A percentile compares a stretch with the other conserved stretches of the same genome.
Evolutionary conservation across 2,797 vertebrate genomes (phyloP).

Genomic region (Neomorphus geoffroyi): DNA sequence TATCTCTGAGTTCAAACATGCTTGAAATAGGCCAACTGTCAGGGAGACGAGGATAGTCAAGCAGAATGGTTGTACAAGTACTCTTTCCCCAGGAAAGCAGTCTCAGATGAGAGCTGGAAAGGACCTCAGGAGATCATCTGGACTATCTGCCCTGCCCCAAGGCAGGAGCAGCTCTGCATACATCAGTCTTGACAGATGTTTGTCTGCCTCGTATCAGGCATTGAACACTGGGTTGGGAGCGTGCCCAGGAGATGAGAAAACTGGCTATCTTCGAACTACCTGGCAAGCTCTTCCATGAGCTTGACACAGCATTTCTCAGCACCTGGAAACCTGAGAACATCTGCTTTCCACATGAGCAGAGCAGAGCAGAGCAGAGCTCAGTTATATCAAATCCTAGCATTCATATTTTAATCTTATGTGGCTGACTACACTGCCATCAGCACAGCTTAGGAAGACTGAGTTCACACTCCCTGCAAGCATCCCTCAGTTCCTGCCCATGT

Average conservation of each 20-base stretch:
- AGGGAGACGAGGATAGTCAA: neutral
- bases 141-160: neutral
- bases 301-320: conserved; percentile 40
- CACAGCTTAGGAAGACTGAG: neutral
- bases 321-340: conserved; percentile 58
- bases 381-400: conserved; percentile 24
- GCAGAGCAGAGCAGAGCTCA: conserved; percentile 13
- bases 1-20: neutral
- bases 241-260: conserved; percentile 26
- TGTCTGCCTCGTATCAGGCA: conserved; percentile 1
- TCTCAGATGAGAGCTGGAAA: neutral
- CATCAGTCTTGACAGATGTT: conserved; percentile 42
- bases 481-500: neutral
- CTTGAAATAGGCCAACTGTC: neutral
- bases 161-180: conserved; percentile 20
- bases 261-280: conserved; percentile 2
- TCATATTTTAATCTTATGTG: neutral
- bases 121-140: neutral
- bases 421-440: neutral
- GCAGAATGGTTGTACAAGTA: neutral
- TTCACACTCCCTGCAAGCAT: neutral
- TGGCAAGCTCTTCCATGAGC: conserved; percentile 24
- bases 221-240: neutral
- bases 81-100: neutral
- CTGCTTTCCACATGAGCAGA: conserved; percentile 6